Evolutionary conservation across 2,797 vertebrate species (phyloP).

Genomic region (Anniella stebbinsi): DNA sequence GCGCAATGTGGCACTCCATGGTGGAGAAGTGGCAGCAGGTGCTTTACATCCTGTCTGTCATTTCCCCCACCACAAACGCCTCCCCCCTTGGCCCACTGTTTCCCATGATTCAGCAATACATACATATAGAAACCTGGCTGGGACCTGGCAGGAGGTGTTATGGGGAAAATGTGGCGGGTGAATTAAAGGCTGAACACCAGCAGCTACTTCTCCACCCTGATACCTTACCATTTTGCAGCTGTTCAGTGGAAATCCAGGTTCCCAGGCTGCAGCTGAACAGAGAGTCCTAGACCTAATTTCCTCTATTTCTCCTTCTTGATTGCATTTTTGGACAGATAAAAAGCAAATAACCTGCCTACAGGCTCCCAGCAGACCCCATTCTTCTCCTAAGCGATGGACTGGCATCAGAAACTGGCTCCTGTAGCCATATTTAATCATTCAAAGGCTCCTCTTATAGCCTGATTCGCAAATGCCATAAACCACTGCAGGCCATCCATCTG

Average conservation of each 20-base stretch:
- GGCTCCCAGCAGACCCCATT: not conserved
- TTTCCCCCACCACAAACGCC: too few relatives aligned
- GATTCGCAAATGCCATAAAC: not conserved
- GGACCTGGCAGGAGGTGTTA: not conserved
- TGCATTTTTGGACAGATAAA: not conserved
- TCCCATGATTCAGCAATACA: not conserved
- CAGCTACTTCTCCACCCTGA: not conserved
- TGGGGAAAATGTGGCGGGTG: not conserved
- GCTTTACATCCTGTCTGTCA: not conserved
- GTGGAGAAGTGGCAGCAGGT: not conserved
- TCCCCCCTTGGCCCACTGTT: not conserved
- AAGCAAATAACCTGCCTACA: not conserved
- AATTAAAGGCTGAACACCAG: not conserved
- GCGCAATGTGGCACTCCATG: not conserved
- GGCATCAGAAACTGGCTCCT: not conserved
- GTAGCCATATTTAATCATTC: not conserved
- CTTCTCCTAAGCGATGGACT: not conserved
- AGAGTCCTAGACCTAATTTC: too few relatives aligned
- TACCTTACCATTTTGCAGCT: not conserved
- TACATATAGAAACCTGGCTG: not conserved
- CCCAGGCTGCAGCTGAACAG: too few relatives aligned
- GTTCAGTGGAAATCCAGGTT: not conserved
- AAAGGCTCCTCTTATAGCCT: not conserved
- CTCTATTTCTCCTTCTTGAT: not conserved
- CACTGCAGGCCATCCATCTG: not conserved